Evolutionary conservation across 2,113 vertebrate species (phyloP), one percentile per base, ranked within the genome.

Genomic region (Acrocephalus arundinaceus): DNA sequence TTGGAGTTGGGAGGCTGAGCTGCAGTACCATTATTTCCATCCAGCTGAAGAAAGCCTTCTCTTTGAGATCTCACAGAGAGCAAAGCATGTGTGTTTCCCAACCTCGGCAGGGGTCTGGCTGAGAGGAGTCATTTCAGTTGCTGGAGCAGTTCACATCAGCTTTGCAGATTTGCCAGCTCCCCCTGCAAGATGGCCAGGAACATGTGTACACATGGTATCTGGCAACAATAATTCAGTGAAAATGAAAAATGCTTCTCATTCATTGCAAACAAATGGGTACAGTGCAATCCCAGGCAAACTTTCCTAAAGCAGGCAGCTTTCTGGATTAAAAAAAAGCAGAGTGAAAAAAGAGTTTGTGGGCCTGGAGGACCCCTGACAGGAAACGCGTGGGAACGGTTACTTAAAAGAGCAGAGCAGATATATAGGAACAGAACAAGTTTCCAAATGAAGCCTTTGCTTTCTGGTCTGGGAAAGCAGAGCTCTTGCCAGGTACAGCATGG

Each of bases 221-320:
- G 90, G 96, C 94, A 96, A 89, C 28, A 90, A 90, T 93, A 94
- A 95, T 90, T 88, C 76, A 84, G 73, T 12, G 4, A 96, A 96
- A 93, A 96, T 93, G 90, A 96, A 96, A 96, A 97, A 94, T 68
- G 65, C 85, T 90, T 87, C 85, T 81, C 76, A 94, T 96, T 97
- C 94, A 93, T 86, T 95, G 90, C 94, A 87, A 96, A 95, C 83
- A 96, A 95, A 95, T 88, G 96, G 45, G 39, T 88, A 93, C 87
- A 94, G 90, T 88, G 76, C 57, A 81, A 90, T 83, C n/a, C 49
- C 88, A 84, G 68, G 48, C 74, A 94, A 90, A 93, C 85, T 90
- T 88, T 77, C 72, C 31, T 67, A 80, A 83, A 90, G 68, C 68
- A 90, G 84, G 73, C 83, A 90, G 65, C n/a, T 80, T 84, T 95